Base-by-base conservation (phyloP, 2,888 invertebrate genomes). In the Napeogenes inachia region DNA sequence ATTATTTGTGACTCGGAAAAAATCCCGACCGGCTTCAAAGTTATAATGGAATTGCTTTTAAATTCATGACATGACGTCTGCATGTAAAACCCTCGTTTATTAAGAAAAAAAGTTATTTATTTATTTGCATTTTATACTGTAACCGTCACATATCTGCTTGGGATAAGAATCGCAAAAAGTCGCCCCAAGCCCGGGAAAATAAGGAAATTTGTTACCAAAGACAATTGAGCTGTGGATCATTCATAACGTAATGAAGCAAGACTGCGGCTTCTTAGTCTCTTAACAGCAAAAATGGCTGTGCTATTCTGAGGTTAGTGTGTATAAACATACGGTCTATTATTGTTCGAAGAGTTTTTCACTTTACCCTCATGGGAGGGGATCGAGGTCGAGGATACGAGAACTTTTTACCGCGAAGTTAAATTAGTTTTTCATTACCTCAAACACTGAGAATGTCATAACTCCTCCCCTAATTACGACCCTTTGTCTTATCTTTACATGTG, bases 11-110 rank as follows among this genome's bases (percentile, higher is more conserved):
- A 80, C 79, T 78, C 59, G 73, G 73, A 75, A 80, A 21, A 81
- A 82, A 81, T 77, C 80, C 76, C 75, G 71, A 78, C 78, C 74
- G 71, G 78, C 80, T 76, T 67, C 67, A 70, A 85, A 87, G 81
- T 87, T 85, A 80, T 85, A 87, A 88, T 88, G 83, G 83, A 85
- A 85, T 85, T 84, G 82, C 82, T 86, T 85, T 80, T 75, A 77
- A 85, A 85, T 86, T 85, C 82, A 84, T 80, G 77, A 62, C 73
- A 70, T 73, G 65, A 73, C 69, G 74, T 70, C 71, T 76, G 77
- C 75, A 78, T 75, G 70, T 72, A 72, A 79, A 75, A 70, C 71
- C 68, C 73, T 75, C 74, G 76, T 79, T 80, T 77, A 71, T 73
- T 68, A 70, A 64, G 56, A 61, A 59, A 58, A 63, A 63, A 64